Evolutionary conservation across 1,140 invertebrate species (phyloP).

Genomic region (Homarus americanus): DNA sequence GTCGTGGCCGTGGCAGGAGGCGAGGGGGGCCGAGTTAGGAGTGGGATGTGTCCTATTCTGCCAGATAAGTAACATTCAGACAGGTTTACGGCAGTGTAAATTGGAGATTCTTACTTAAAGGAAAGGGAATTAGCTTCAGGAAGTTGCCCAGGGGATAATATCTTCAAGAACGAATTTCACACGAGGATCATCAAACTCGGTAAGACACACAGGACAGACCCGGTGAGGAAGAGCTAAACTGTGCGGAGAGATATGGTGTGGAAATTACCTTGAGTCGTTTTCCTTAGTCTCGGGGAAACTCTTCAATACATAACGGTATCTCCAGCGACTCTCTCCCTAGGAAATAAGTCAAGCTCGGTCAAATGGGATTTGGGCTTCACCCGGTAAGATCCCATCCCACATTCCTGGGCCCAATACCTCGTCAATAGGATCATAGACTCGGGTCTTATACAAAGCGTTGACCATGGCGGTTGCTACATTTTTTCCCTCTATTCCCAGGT

Average conservation of each 20-base stretch:
- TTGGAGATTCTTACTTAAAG: constrained; percentile 1
- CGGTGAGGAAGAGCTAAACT: background rate
- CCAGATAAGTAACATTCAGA: background rate
- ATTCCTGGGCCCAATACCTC: background rate
- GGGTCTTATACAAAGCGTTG: background rate
- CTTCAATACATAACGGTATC: background rate
- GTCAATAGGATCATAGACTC: constrained; percentile 14
- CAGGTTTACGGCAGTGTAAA: background rate
- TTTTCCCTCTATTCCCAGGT: background rate
- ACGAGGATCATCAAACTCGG: background rate
- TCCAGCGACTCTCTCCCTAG: background rate
- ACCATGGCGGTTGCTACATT: background rate
- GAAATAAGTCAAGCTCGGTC: background rate
- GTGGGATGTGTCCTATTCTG: background rate
- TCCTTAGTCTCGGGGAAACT: background rate
- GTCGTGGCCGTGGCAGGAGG: background rate
- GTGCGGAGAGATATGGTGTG: background rate
- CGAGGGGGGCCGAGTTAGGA: background rate
- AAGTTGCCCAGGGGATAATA: background rate
- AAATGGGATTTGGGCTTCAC: background rate
- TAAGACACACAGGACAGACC: background rate
- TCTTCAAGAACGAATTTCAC: background rate
- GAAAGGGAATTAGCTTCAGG: background rate
- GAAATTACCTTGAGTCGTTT: background rate
- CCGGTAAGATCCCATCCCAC: background rate